Percentiles rank a stretch among this genome's conserved stretches.
phyloP scores from a whole-genome alignment of 2,888 invertebrate species.

The Pecten maximus region DNA sequence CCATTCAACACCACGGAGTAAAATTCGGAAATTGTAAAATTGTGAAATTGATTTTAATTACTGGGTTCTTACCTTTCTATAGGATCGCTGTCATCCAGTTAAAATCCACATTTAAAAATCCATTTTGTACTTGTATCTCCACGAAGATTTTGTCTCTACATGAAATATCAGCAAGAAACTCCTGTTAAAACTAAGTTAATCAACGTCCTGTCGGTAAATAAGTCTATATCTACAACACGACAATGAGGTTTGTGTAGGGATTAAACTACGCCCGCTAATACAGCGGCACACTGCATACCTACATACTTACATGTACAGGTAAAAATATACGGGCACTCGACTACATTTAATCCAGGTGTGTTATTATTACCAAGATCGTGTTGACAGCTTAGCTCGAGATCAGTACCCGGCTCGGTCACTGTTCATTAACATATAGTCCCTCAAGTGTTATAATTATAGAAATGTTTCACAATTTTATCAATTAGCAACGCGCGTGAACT shows the following conservation, averaged over 20 bases:
- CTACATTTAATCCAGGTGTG: not conserved
- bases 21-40: not conserved
- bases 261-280: not conserved
- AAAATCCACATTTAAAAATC: not conserved
- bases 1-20: not conserved
- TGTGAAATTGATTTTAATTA: not conserved
- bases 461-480: not conserved
- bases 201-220: not conserved
- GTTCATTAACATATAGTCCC: not conserved
- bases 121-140: not conserved
- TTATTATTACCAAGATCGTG: not conserved
- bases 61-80: not conserved
- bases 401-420: not conserved
- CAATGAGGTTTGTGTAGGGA: not conserved
- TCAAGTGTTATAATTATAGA: not conserved
- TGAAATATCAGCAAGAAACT: not conserved
- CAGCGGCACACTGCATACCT: not conserved
- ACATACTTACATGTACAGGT: not conserved
- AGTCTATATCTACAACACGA: not conserved
- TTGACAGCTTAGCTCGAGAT: not conserved
- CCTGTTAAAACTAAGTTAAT: not conserved
- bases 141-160: not conserved
- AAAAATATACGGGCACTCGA: not conserved
- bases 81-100: not conserved
- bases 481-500: not conserved